Evolutionary conservation across 2,113 vertebrate species (phyloP).

Genomic region (Nyctereutes procyonoides): DNA sequence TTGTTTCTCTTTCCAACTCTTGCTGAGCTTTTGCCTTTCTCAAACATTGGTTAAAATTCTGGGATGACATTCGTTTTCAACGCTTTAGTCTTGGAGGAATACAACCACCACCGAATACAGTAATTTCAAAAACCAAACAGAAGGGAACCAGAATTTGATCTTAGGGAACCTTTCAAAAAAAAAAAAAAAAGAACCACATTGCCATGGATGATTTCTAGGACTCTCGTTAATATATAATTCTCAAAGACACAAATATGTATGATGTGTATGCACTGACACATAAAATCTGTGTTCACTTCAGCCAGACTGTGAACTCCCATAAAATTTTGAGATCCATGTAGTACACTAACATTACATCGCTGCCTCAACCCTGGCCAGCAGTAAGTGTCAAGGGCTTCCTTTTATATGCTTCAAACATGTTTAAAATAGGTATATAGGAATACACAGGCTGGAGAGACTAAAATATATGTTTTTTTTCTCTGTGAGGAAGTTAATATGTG

Average conservation of each 20-base stretch:
- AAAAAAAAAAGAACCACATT: not conserved
- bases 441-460: not conserved
- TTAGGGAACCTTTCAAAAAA: conserved; percentile 28
- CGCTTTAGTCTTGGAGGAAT: not conserved
- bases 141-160: conserved; percentile 56
- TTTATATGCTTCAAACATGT: conserved; percentile 48
- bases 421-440: not conserved
- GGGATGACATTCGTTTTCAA: not conserved
- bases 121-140: not conserved
- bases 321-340: conserved; percentile 74
- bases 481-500: conserved; percentile 35
- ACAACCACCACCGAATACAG: not conserved
- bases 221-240: conserved; percentile 68
- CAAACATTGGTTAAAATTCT: not conserved
- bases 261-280: conserved; percentile 64
- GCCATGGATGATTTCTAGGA: not conserved
- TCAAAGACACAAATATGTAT: conserved; percentile 70
- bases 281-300: conserved; percentile 77
- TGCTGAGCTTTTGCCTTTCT: not conserved
- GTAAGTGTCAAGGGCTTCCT: conserved; percentile 48
- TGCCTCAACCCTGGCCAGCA: conserved; percentile 72
- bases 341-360: conserved; percentile 41
- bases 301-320: conserved; percentile 73
- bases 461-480: not conserved
- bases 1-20: not conserved